phyloP scores from a whole-genome alignment of 2,888 invertebrate genomes.

The Dysmachus trigonus region DNA sequence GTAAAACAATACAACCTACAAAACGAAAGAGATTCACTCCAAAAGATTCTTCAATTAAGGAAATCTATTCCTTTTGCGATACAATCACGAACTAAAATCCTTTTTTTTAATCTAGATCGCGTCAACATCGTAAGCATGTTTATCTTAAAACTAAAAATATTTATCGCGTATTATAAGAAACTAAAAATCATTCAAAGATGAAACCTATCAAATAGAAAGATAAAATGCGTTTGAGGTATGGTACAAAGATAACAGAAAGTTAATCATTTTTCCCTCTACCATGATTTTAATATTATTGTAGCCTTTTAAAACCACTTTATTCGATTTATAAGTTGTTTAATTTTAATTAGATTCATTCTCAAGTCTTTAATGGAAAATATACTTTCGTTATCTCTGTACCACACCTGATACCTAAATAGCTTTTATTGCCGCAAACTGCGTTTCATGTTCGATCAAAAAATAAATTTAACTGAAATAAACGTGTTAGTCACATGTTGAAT shows the following conservation, averaged over 20 bases:
- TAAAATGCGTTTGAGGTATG: neutral
- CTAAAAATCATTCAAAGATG: neutral
- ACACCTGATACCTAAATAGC: neutral
- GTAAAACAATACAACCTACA: neutral
- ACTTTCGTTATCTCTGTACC: neutral
- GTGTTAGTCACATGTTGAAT: constrained; percentile 57
- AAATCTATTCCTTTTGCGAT: neutral
- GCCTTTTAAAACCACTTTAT: neutral
- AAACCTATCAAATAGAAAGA: neutral
- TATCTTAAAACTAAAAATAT: neutral
- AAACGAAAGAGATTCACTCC: neutral
- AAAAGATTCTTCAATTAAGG: neutral
- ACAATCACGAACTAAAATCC: neutral
- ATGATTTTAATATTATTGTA: neutral
- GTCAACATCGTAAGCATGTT: neutral
- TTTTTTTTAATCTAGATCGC: neutral
- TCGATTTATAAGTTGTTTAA: neutral
- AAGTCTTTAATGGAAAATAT: neutral
- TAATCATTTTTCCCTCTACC: neutral
- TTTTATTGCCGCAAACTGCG: neutral
- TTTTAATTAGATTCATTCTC: neutral
- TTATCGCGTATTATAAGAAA: neutral
- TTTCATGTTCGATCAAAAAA: neutral
- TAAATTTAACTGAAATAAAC: neutral
- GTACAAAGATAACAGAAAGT: neutral